Evolutionary conservation across 1,140 invertebrate species (phyloP).

Genomic region (Lutraria rhynchaena): DNA sequence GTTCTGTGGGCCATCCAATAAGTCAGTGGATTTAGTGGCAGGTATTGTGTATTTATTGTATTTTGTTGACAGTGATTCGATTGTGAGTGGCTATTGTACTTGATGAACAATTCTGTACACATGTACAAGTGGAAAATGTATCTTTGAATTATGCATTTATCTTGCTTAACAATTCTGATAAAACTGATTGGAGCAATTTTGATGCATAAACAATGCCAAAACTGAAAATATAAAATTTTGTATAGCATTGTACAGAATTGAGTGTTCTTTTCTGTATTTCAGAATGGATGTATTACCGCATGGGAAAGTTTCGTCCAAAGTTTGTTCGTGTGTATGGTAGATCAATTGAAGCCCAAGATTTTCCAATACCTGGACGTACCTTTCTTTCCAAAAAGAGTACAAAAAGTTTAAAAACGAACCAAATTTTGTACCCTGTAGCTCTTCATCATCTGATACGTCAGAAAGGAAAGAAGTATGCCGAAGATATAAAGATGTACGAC

Average conservation of each 20-base stretch:
- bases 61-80: too few species aligned
- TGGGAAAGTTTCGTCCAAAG: slow-evolving; percentile 60
- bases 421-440: slow-evolving; percentile 57
- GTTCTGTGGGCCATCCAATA: slow-evolving; percentile 73
- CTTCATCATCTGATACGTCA: slow-evolving; percentile 69
- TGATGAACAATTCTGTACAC: too few species aligned
- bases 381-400: slow-evolving; percentile 22
- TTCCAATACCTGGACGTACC: slow-evolving; percentile 64
- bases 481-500: slow-evolving; percentile 63
- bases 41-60: slow-evolving; percentile 24
- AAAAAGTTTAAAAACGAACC: slow-evolving; percentile 36
- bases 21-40: slow-evolving; percentile 66
- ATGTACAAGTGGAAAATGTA: not conserved
- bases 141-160: not conserved
- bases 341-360: slow-evolving; percentile 62
- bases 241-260: too few species aligned
- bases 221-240: too few species aligned
- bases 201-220: too few species aligned
- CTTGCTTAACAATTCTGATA: too few species aligned
- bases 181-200: too few species aligned
- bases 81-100: too few species aligned
- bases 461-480: slow-evolving; percentile 63
- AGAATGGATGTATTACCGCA: slow-evolving; percentile 62
- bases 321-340: slow-evolving; percentile 70
- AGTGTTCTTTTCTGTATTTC: too few species aligned